These are phyloP conservation scores for Perca schrenkii DNA, from an alignment of 2,113 vertebrate species.

Conservation along the genomic window DNA sequence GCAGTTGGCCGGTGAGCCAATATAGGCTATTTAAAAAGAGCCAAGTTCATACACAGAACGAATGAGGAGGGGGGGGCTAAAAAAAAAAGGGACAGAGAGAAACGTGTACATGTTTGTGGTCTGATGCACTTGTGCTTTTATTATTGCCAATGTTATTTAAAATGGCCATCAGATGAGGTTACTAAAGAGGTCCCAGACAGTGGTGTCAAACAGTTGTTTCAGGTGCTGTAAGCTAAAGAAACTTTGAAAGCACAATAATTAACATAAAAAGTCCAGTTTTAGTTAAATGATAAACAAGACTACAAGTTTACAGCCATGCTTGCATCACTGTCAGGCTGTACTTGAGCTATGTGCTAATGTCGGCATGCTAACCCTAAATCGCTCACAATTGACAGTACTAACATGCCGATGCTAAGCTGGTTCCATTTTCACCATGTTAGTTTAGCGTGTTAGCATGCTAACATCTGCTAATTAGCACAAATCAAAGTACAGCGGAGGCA, in stretches of 20 bases:
- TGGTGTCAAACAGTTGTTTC: no score
- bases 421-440: background rate
- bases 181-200: background rate
- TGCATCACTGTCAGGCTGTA: background rate
- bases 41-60: slow-evolving; percentile 26
- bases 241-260: background rate
- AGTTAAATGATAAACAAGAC: background rate
- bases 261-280: background rate
- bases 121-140: background rate
- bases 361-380: background rate
- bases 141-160: background rate
- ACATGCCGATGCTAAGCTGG: background rate
- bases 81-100: background rate
- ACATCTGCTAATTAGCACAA: background rate
- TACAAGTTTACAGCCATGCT: background rate
- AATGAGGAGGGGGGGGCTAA: background rate
- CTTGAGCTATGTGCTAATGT: background rate
- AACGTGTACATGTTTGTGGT: slow-evolving; percentile 13
- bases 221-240: background rate
- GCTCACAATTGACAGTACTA: background rate
- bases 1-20: background rate
- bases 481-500: background rate
- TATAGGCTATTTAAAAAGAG: slow-evolving; percentile 63
- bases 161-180: background rate
- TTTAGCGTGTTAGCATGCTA: background rate